Conservation (phyloP, 2,113 vertebrate genomes). For the Pseudopipra pipra region DNA sequence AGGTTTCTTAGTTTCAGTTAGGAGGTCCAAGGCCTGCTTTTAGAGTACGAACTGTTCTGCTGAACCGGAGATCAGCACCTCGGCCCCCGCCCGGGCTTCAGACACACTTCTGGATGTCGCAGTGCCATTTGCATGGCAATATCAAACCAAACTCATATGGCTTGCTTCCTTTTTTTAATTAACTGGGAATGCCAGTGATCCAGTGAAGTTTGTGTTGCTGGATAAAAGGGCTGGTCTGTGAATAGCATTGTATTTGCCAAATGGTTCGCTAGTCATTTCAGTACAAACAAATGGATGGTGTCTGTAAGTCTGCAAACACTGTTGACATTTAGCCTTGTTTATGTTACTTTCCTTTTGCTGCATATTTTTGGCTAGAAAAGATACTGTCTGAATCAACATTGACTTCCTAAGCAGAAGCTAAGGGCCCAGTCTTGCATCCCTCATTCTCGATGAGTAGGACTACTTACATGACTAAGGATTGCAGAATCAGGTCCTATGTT, state of each 20-base stretch:
- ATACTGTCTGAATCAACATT: constrained; percentile 73
- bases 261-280: constrained; percentile 76
- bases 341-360: constrained; percentile 79
- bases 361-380: constrained; percentile 73
- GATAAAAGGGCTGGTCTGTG: constrained; percentile 71
- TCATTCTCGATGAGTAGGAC: constrained; percentile 4
- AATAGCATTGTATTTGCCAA: constrained; percentile 74
- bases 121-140: constrained; percentile 53
- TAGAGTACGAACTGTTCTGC: neutral
- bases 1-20: neutral
- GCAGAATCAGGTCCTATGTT: constrained; percentile 29
- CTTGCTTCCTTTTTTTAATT: constrained; percentile 69
- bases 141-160: constrained; percentile 57
- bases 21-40: neutral
- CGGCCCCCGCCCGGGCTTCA: neutral
- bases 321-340: constrained; percentile 81
- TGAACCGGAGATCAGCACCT: neutral
- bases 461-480: constrained; percentile 48
- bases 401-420: constrained; percentile 71
- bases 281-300: constrained; percentile 78
- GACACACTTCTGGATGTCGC: constrained; percentile 17
- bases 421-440: constrained; percentile 46
- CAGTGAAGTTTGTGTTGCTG: constrained; percentile 69
- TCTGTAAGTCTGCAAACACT: constrained; percentile 78
- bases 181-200: constrained; percentile 70